phyloP scores from a whole-genome alignment of 2,888 invertebrate species.

The Ichneumoninae sp. region DNA sequence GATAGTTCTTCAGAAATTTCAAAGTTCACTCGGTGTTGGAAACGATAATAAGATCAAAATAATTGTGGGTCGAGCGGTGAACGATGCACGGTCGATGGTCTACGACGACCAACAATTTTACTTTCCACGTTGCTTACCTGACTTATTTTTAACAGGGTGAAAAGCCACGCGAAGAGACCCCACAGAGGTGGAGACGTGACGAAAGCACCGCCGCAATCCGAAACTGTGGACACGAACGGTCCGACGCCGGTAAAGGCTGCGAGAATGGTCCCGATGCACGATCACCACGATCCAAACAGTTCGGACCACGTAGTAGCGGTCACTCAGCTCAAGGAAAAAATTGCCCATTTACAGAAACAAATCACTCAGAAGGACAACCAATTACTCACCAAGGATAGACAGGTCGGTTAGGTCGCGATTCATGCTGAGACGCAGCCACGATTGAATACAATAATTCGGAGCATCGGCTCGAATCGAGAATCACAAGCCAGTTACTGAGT shows the following conservation, averaged over 20 bases:
- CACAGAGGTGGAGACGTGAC: slow-evolving; percentile 89
- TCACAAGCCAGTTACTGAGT: neutral
- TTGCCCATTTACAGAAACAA: slow-evolving; percentile 95
- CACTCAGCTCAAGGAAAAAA: slow-evolving; percentile 97
- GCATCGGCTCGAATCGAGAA: neutral
- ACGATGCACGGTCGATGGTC: neutral
- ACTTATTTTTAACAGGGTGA: slow-evolving; percentile 85
- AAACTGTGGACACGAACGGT: slow-evolving; percentile 85
- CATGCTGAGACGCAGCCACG: neutral
- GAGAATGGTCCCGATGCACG: slow-evolving; percentile 83
- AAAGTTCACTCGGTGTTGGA: neutral
- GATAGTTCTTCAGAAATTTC: neutral
- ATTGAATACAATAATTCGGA: neutral
- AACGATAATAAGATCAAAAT: neutral
- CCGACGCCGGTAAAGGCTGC: slow-evolving; percentile 85
- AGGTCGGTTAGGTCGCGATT: slow-evolving; percentile 86
- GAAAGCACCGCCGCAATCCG: slow-evolving; percentile 84
- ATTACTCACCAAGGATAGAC: slow-evolving; percentile 94
- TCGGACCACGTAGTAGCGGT: slow-evolving; percentile 97
- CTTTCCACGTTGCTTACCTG: neutral
- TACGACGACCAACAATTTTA: neutral
- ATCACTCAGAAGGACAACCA: slow-evolving; percentile 93
- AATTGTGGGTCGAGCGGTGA: neutral
- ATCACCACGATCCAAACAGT: slow-evolving; percentile 90
- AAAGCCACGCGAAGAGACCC: slow-evolving; percentile 90